Percentiles rank a stretch among this genome's conserved stretches.
These are phyloP conservation scores for Mobula hypostoma DNA, from an alignment of 2,113 vertebrate genomes.

Conservation along the genomic window DNA sequence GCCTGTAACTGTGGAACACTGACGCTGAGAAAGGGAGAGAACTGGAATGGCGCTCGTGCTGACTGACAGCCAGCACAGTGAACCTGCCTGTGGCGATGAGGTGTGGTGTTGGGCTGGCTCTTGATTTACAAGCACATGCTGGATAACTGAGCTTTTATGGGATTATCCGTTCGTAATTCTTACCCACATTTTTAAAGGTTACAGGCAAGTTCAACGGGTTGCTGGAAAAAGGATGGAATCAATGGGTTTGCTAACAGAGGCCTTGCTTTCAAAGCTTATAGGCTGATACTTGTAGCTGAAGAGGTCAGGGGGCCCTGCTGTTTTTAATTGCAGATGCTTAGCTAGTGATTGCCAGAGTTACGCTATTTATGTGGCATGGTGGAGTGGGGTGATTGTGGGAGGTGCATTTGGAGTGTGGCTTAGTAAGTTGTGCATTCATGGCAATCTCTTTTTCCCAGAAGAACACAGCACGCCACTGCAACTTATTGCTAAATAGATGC, in stretches of 20 bases:
- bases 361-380: not conserved
- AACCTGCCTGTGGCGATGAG: no score
- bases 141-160: no score
- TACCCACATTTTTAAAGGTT: not conserved
- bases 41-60: no score
- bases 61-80: no score
- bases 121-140: no score
- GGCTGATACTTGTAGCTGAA: not conserved
- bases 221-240: not conserved
- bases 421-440: not conserved
- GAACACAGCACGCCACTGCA: not conserved
- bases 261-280: not conserved
- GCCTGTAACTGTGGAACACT: no score
- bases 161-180: not conserved
- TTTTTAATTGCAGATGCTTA: not conserved
- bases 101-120: no score
- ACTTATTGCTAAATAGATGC: not conserved
- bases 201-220: not conserved
- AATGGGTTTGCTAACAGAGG: not conserved
- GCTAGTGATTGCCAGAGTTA: not conserved
- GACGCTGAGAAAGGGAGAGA: no score
- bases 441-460: not conserved
- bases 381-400: not conserved
- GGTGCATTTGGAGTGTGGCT: not conserved
- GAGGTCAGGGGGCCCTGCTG: not conserved